A percentile compares a stretch with the other conserved stretches of the same genome.
Conservation (phyloP, 2,797 vertebrate genomes). For the Pseudochaenichthys georgianus region DNA sequence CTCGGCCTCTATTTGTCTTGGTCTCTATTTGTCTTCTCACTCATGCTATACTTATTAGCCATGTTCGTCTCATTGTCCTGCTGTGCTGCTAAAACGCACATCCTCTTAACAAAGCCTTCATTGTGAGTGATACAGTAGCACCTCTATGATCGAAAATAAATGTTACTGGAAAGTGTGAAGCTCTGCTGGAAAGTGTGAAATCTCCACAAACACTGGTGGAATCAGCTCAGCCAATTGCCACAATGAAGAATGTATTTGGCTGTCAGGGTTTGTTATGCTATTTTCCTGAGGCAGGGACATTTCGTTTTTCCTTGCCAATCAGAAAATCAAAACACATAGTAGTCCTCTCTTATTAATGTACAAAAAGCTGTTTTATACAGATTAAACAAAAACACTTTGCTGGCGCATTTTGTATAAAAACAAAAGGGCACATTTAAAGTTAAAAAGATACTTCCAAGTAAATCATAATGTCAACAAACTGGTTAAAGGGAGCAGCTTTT, state of each 20-base stretch:
- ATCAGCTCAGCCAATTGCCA: conserved; percentile 38
- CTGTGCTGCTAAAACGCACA: conserved; percentile 58
- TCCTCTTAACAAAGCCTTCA: conserved; percentile 56
- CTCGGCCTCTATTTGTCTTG: conserved; percentile 71
- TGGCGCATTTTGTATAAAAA: not conserved
- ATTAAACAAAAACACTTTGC: not conserved
- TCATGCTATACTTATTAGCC: conserved; percentile 75
- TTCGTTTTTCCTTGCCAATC: conserved; percentile 13
- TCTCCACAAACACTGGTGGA: conserved; percentile 48
- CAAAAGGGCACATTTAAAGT: conserved; percentile 7
- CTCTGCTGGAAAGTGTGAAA: conserved; percentile 62
- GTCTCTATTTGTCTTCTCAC: conserved; percentile 71
- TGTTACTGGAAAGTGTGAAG: conserved; percentile 57
- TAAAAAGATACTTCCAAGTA: conserved; percentile 11
- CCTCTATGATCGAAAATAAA: conserved; percentile 63
- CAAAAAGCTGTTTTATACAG: conserved; percentile 3
- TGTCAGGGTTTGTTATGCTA: conserved; percentile 8
- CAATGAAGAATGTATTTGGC: conserved; percentile 39
- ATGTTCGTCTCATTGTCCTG: conserved; percentile 66
- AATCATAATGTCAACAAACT: conserved; percentile 40
- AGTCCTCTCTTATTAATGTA: not conserved
- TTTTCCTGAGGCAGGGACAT: not conserved
- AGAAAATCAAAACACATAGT: conserved; percentile 26
- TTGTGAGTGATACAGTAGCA: conserved; percentile 62
- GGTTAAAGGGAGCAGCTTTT: conserved; percentile 26